Percentiles rank a stretch among this genome's conserved stretches.
These are phyloP conservation scores for Anarhynchus alexandrinus DNA, from an alignment of 2,113 vertebrate genomes.

Conservation along the genomic window DNA sequence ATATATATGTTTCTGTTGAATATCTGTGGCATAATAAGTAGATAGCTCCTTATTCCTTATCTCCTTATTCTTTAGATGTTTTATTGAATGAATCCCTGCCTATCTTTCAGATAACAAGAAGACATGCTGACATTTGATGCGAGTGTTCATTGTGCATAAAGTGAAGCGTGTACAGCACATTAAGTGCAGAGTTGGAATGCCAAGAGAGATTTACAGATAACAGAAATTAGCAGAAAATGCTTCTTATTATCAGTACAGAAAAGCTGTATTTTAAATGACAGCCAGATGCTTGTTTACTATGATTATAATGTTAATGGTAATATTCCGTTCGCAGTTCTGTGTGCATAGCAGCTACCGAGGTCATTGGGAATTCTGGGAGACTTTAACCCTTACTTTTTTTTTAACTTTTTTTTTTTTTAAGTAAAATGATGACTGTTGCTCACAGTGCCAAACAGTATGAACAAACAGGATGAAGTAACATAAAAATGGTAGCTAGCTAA, in stretches of 20 bases:
- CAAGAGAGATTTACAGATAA: conserved; percentile 49
- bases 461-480: not conserved
- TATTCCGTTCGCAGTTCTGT: not conserved
- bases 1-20: not conserved
- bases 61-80: not conserved
- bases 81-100: not conserved
- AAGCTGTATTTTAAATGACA: conserved; percentile 30
- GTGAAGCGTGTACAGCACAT: not conserved
- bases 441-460: not conserved
- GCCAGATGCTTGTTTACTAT: conserved; percentile 48
- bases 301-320: not conserved
- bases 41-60: not conserved
- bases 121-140: conserved; percentile 3
- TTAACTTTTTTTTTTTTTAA: not conserved
- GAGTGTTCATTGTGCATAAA: not conserved
- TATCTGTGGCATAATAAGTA: not conserved
- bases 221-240: conserved; percentile 48
- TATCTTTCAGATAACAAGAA: not conserved
- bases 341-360: not conserved
- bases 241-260: conserved; percentile 7
- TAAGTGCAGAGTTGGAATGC: not conserved
- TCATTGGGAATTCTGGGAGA: not conserved
- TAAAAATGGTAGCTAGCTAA: not conserved
- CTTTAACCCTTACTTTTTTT: not conserved
- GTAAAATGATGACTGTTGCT: not conserved